phyloP scores from a whole-genome alignment of 2,888 invertebrate species.

The Ptycholaimellus sp. region DNA sequence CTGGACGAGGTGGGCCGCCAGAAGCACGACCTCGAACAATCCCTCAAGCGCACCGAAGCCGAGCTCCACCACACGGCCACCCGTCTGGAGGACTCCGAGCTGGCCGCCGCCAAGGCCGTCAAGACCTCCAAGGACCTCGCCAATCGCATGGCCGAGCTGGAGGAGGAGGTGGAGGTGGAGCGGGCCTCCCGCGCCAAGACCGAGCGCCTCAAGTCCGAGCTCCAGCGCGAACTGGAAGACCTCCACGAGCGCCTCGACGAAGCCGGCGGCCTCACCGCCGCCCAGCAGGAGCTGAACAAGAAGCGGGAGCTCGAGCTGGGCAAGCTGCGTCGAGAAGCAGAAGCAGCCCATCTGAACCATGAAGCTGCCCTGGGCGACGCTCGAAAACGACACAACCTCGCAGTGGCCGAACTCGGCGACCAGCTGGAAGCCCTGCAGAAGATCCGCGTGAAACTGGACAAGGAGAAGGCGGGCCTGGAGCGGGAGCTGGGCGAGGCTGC shows the following conservation, averaged over 20 bases:
- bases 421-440: slow-evolving; percentile 99
- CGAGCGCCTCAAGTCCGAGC: slow-evolving; percentile 88
- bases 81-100: slow-evolving; percentile 95
- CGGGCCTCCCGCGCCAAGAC: slow-evolving; percentile 33
- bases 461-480: slow-evolving; percentile 91
- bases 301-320: slow-evolving; percentile 96
- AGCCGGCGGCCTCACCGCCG: slow-evolving; percentile 95
- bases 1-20: slow-evolving; percentile 87
- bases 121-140: slow-evolving; percentile 99
- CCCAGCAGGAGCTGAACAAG: slow-evolving; percentile 83
- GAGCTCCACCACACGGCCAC: slow-evolving; percentile 82
- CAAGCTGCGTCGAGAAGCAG: slow-evolving; percentile 90
- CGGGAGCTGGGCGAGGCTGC: slow-evolving; percentile 93
- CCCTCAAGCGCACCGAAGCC: slow-evolving; percentile 88
- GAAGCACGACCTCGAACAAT: slow-evolving; percentile 89
- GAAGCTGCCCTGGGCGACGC: slow-evolving; percentile 82
- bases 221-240: slow-evolving; percentile 90
- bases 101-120: slow-evolving; percentile 80
- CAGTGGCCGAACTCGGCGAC: slow-evolving; percentile 96
- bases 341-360: slow-evolving; percentile 95
- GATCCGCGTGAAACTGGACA: slow-evolving; percentile 69
- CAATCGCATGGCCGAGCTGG: slow-evolving; percentile 80
- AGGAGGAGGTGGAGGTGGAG: slow-evolving; percentile 96
- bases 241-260: slow-evolving; percentile 89
- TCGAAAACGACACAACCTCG: slow-evolving; percentile 99